Base-by-base conservation (phyloP, 2,888 invertebrate species). In the Aphodius granarius region DNA sequence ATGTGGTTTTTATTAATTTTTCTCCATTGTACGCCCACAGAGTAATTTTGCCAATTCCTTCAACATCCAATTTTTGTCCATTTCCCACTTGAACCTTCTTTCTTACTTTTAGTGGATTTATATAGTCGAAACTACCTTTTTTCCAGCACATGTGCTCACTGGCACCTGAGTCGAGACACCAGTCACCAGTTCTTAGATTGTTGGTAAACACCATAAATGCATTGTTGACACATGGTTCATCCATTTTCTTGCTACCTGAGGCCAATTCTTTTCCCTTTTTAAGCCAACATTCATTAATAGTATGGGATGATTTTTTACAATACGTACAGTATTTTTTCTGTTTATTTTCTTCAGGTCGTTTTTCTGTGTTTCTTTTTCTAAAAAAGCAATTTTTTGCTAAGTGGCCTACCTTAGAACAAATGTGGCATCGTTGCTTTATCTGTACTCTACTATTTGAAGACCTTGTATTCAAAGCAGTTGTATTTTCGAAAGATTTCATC, bases 231-330 rank as follows among this genome's bases (percentile, higher is more conserved):
- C n/a, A 9, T 19, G 20, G 13, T 63, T 63, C 5, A 63, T 63
- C 16, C 17, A 21, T 63, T 18, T 72, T 18, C 63, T 21, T 72
- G 3, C 9, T 20, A 19, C 2, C 3, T 68, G 22, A 1, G 19
- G n/a, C n/a, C 6, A 20, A 68, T 19, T 20, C n/a, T 68, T 21
- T 19, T 21, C 20, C 22, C 20, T 79, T 77, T 65, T 73, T 76
- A 43, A 73, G 70, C 70, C 73, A 76, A 70, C 76, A 78, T 71
- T 76, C 63, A 62, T 73, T 72, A 15, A 72, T 73, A 62, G 75
- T 70, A 72, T 79, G 77, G 5, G 78, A 78, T 19, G 63, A 21
- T 63, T 77, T 78, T 71, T 78, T 78, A 74, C 79, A 78, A 64
- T 75, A 78, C 70, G 76, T 72, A 75, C 78, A 79, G 5, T 0